A percentile compares a stretch with the other conserved stretches of the same genome.
phyloP scores from a whole-genome alignment of 1,140 invertebrate genomes.

The Macrobrachium rosenbergii region DNA sequence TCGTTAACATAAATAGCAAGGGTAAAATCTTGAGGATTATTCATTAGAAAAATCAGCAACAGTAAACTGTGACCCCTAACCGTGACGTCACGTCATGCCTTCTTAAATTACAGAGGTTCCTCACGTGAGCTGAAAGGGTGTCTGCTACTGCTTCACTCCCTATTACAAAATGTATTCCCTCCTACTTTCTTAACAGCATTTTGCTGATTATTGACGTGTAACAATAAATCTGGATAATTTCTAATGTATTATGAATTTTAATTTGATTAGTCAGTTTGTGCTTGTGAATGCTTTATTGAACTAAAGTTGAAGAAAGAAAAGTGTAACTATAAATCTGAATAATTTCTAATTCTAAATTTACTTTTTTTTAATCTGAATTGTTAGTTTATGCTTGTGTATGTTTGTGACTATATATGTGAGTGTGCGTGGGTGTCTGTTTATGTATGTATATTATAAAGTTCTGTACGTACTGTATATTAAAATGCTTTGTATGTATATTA shows the following conservation, averaged over 20 bases:
- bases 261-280: neutral
- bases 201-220: no score
- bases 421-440: neutral
- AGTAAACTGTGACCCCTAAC: neutral
- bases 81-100: neutral
- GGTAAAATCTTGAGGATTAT: no score
- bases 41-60: neutral
- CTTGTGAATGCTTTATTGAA: neutral
- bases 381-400: slow-evolving; percentile 5
- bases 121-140: no score
- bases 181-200: no score
- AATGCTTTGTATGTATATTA: no score
- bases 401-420: neutral
- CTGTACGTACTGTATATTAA: no score
- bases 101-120: neutral
- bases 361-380: neutral
- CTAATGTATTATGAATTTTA: no score
- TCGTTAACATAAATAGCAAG: no score
- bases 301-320: neutral
- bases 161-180: no score
- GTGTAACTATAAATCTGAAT: no score
- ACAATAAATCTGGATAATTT: no score
- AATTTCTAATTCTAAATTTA: neutral
- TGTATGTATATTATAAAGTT: neutral
- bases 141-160: no score